Conservation (phyloP, 2,797 vertebrate species). For the Lepilemur ruficaudatus region DNA sequence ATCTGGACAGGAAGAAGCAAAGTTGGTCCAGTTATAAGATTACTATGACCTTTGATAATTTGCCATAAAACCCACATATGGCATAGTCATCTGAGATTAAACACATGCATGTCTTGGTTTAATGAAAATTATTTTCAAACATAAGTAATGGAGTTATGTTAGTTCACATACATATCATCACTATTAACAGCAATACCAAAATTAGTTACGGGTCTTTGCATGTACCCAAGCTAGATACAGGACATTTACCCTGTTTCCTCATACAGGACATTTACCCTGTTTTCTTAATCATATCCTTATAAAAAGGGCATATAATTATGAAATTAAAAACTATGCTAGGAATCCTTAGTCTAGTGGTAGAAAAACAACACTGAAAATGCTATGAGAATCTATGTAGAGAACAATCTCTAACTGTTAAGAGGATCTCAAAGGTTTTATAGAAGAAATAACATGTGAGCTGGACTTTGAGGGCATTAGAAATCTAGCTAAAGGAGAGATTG, state of each 20-base stretch:
- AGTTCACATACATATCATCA: not conserved
- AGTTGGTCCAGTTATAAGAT: not conserved
- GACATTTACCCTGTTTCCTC: not conserved
- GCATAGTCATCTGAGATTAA: not conserved
- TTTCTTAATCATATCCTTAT: not conserved
- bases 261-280: not conserved
- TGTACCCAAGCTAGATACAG: not conserved
- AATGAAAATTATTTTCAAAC: not conserved
- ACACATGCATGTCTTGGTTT: not conserved
- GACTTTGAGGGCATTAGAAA: not conserved
- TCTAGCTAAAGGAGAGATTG: not conserved
- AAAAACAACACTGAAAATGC: not conserved
- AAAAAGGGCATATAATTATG: not conserved
- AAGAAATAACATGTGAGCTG: constrained; percentile 8
- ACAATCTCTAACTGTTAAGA: not conserved
- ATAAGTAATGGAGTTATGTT: not conserved
- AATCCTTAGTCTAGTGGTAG: not conserved
- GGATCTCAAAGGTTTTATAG: not conserved
- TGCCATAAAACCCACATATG: not conserved
- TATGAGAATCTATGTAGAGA: not conserved
- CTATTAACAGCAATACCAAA: not conserved
- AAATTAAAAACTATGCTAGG: not conserved
- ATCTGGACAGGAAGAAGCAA: not conserved
- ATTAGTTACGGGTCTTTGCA: not conserved
- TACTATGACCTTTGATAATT: not conserved